Percentiles rank a stretch among this genome's conserved stretches.
These are phyloP conservation scores for Bombus superbus DNA, from an alignment of 1,140 invertebrate species.

Conservation along the genomic window DNA sequence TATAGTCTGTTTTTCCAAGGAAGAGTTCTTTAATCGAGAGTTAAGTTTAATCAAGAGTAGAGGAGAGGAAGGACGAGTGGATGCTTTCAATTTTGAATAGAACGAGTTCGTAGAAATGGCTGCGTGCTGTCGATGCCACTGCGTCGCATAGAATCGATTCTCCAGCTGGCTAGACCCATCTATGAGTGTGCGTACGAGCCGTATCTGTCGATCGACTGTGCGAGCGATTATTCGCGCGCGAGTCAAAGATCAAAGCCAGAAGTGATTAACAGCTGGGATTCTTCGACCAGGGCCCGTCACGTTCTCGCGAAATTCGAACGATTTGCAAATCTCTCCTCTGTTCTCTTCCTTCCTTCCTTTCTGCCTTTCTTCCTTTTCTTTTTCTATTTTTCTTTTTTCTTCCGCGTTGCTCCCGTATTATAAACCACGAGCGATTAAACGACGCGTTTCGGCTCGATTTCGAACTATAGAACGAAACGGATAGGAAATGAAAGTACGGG, in stretches of 20 bases:
- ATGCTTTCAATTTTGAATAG: too few relatives aligned
- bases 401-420: too few relatives aligned
- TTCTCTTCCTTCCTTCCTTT: background rate
- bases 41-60: too few relatives aligned
- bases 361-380: background rate
- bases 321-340: background rate
- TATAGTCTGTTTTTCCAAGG: too few relatives aligned
- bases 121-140: background rate
- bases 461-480: too few relatives aligned
- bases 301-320: background rate
- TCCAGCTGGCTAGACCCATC: background rate
- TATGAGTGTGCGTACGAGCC: too few relatives aligned
- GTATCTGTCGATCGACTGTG: background rate
- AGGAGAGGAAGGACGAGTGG: too few relatives aligned
- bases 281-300: too few relatives aligned
- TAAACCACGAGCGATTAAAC: too few relatives aligned
- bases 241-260: slow-evolving; percentile 24
- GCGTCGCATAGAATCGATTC: background rate
- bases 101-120: background rate
- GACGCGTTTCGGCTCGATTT: too few relatives aligned
- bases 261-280: background rate
- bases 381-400: background rate
- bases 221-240: background rate
- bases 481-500: too few relatives aligned
- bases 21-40: too few relatives aligned